A percentile compares a stretch with the other conserved stretches of the same genome.
Conservation (phyloP, 92 coral and sea anemone species). For the Palythoa grandis region DNA sequence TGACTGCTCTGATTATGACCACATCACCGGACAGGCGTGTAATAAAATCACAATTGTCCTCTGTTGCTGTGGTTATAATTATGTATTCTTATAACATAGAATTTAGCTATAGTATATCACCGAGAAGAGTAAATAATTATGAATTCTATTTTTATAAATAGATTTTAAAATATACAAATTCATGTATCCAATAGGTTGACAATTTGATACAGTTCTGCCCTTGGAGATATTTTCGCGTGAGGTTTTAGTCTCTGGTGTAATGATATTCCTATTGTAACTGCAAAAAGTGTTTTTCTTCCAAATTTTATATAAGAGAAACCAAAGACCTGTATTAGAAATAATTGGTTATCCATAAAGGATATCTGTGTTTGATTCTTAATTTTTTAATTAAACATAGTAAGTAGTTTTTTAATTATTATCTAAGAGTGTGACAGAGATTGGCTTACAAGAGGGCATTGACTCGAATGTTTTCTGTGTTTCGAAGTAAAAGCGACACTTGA, state of each 20-base stretch:
- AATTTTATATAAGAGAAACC: neutral
- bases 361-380: neutral
- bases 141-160: neutral
- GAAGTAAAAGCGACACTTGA: conserved; percentile 30
- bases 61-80: conserved; percentile 35
- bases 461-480: conserved; percentile 37
- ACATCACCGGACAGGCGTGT: conserved; percentile 28
- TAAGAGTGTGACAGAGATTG: neutral
- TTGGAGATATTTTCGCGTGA: conserved; percentile 35
- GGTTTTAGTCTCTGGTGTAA: neutral
- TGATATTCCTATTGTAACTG: neutral
- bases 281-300: neutral
- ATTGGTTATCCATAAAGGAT: neutral
- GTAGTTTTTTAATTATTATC: neutral
- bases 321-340: neutral
- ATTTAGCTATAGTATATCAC: neutral
- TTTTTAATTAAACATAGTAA: neutral
- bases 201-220: conserved; percentile 1
- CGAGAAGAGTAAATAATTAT: conserved; percentile 17
- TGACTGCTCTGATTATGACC: conserved; percentile 6
- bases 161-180: neutral
- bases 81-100: neutral
- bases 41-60: conserved; percentile 23
- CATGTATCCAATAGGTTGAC: neutral
- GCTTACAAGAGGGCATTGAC: conserved; percentile 26